Evolutionary conservation across 2,797 vertebrate genomes (phyloP).

Genomic region (Balearica regulorum): DNA sequence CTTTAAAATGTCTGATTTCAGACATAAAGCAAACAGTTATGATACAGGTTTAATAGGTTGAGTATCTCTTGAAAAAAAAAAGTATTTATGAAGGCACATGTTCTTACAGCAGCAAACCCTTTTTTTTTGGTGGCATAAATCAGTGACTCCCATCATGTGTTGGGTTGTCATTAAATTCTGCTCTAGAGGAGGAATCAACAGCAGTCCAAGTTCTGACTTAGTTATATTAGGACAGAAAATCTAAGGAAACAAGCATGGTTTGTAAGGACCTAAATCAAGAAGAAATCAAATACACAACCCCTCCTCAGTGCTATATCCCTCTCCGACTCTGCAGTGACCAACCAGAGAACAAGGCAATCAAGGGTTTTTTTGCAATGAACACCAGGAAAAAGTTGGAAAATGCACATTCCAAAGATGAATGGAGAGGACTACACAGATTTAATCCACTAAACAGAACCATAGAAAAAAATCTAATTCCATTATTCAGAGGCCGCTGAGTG

Average conservation of each 20-base stretch:
- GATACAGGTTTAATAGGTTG: neutral
- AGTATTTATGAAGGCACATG: neutral
- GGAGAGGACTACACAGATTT: constrained; percentile 30
- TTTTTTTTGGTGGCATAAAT: neutral
- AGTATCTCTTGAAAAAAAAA: neutral
- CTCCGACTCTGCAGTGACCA: neutral
- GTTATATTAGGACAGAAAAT: neutral
- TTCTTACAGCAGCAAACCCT: neutral
- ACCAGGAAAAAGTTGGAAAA: neutral
- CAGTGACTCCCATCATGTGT: neutral
- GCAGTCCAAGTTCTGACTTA: neutral
- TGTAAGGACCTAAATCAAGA: neutral
- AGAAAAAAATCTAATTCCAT: constrained; percentile 58
- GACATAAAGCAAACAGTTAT: neutral
- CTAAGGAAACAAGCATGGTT: neutral
- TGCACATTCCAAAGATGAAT: constrained; percentile 10
- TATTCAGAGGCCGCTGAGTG: constrained; percentile 48
- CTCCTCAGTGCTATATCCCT: neutral
- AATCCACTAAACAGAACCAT: constrained; percentile 54
- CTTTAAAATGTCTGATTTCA: neutral
- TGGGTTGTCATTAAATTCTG: neutral
- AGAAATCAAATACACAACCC: neutral
- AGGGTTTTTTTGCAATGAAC: neutral
- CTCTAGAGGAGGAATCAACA: neutral
- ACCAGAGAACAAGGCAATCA: neutral